Evolutionary conservation across 2,888 invertebrate genomes (phyloP).

Genomic region (Hypsopygia costalis): DNA sequence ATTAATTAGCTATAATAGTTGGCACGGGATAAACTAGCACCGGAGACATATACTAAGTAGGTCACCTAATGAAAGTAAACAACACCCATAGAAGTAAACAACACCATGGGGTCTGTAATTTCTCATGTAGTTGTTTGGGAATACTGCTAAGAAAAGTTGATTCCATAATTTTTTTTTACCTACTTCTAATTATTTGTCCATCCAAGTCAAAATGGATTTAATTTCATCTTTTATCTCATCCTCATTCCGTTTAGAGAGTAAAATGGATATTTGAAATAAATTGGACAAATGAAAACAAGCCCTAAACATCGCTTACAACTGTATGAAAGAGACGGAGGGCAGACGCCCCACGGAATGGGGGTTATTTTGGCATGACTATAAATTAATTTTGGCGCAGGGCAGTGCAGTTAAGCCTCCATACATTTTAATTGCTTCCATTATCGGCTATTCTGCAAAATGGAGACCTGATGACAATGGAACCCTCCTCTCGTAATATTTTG

Average conservation of each 20-base stretch:
- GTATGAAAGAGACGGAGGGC: constrained; percentile 25
- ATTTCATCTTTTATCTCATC: not conserved
- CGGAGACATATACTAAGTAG: no score
- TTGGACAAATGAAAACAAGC: constrained; percentile 29
- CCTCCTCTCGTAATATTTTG: constrained; percentile 47
- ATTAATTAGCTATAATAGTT: no score
- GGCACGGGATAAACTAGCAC: no score
- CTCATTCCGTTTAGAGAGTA: not conserved
- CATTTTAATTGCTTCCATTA: constrained; percentile 80
- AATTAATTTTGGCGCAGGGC: constrained; percentile 76
- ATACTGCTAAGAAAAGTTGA: no score
- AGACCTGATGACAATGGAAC: constrained; percentile 62
- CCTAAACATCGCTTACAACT: constrained; percentile 49
- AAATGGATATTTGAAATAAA: constrained; percentile 7
- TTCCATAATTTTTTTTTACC: no score
- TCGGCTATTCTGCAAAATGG: constrained; percentile 69
- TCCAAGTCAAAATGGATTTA: no score
- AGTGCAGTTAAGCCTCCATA: constrained; percentile 78
- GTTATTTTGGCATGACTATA: constrained; percentile 71
- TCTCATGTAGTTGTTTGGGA: no score
- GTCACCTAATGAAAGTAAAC: no score
- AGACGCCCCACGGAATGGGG: constrained; percentile 44
- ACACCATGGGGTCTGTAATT: no score
- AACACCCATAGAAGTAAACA: no score
- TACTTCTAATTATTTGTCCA: no score